Conservation (phyloP, 2,113 vertebrate species). For the Sylvilagus bachmani region DNA sequence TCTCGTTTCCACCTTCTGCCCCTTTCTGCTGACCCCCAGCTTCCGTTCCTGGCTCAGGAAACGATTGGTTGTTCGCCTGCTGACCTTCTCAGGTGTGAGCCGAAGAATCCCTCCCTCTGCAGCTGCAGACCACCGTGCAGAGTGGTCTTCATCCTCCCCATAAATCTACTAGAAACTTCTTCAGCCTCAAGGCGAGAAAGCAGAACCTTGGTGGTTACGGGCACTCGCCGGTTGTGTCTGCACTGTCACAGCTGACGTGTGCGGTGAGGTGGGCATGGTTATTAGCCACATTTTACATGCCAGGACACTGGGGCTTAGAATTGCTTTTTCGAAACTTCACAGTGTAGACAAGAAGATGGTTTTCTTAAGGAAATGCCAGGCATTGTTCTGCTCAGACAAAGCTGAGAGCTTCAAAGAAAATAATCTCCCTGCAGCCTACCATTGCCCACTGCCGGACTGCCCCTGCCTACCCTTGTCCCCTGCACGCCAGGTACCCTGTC, state of each 20-base stretch:
- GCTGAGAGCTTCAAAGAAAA: background rate
- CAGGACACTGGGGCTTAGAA: background rate
- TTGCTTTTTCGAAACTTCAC: background rate
- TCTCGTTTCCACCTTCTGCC: background rate
- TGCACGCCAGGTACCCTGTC: accelerated
- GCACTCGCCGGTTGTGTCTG: too few relatives aligned
- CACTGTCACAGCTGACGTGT: accelerated
- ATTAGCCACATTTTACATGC: background rate
- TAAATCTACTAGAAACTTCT: background rate
- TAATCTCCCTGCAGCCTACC: background rate
- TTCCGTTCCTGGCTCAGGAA: accelerated
- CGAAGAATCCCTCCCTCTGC: accelerated
- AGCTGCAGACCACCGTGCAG: background rate
- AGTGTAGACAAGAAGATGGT: background rate
- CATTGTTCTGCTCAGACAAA: background rate
- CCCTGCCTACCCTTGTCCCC: background rate
- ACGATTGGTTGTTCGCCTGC: background rate
- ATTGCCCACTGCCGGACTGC: accelerated
- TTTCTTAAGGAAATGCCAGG: background rate
- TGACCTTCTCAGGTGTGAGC: background rate
- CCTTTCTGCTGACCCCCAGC: background rate
- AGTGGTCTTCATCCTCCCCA: background rate
- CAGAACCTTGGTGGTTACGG: background rate
- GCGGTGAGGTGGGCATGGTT: accelerated
- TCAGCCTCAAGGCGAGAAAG: background rate